Evolutionary conservation across 2,888 invertebrate genomes (phyloP), one percentile per base, ranked within the genome.

Genomic region (Oeneis ivallda): DNA sequence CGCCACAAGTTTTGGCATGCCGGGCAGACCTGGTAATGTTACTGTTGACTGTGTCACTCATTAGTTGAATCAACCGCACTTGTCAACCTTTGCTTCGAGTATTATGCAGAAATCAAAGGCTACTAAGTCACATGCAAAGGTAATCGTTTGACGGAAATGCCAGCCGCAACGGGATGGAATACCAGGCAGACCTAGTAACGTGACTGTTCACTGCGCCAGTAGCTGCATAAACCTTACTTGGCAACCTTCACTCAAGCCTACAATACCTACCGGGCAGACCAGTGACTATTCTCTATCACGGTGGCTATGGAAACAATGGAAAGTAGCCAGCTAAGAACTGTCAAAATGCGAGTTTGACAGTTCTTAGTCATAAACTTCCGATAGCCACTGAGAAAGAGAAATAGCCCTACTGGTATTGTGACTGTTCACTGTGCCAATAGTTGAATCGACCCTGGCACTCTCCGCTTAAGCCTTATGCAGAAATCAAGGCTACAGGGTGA

Each of bases 121-220:
- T 98, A 97, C 76, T 96, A 61, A 89, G 90, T 43, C 41, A 43
- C 13, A n/a, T 13, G 41, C 41, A 11, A 9, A 96, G 95, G 95
- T 97, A 97, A 0, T 92, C 93, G 41, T n/a, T n/a, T n/a, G n/a
- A n/a, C n/a, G n/a, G 92, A 94, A 73, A 95, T 96, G 70, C 95
- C 95, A 78, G 97, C 96, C 0, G 95, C 95, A 0, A 97, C 97
- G 96, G 87, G 97, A 97, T 81, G 97, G 97, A 2, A 94, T 94
- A 13, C 94, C 97, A 0, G 95, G 95, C 52, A 93, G 95, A 65
- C 97, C 97, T 0, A 93, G 93, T 69, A 94, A 95, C 78, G 92
- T 96, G 0, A 84, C 88, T 7, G 93, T 95, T 0, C 85, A 90
- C n/a, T 97, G 97, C 79, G 89, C 89, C 9, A 76, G 75, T 13